Base-by-base conservation (phyloP, 2,113 vertebrate genomes). In the Dicentrarchus labrax region DNA sequence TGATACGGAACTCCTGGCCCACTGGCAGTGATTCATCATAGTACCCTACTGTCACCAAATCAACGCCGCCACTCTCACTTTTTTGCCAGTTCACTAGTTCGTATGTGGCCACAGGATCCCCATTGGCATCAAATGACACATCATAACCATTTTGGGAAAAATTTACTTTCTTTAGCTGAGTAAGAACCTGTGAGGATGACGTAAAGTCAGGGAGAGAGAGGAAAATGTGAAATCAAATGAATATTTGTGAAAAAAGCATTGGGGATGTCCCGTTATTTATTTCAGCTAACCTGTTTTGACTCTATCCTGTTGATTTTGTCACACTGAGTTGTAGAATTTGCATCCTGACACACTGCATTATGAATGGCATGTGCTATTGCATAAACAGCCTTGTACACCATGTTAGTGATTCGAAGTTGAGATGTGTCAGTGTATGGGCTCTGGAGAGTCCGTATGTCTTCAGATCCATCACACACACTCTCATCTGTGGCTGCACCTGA, bases 1-100 rank as follows among this genome's bases (percentile, higher is more conserved):
- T 78, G n/a, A 95, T 80, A 8, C 2, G n/a, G 38, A 94, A 89
- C 76, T 93, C 86, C 65, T 88, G 86, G 8, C 90, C 89, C 50
- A 62, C 61, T 1, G 90, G 86, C 50, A 89, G 78, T 2, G 92
- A 90, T 4, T 89, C 90, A 71, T 95, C 91, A 60, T 94, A 94
- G 4, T 74, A 47, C 0, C 94, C 94, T 0, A 93, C 92, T 19
- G 86, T 92, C 39, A 93, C 80, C 76, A 92, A 80, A 24, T 93
- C 57, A 59, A 65, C 59, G 24, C 8, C n/a, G 21, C 53, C 53
- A 54, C 6, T 94, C 60, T 60, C 21, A n/a, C 3, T 22, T 54
- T 54, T 54, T 4, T 54, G 53, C 53, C 53, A 54, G 53, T 54
- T 54, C 3, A 54, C 21, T 8, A 54, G 53, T 8, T 54, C 53